Base-by-base conservation (phyloP, 2,797 vertebrate species). In the Pogonophryne albipinna region DNA sequence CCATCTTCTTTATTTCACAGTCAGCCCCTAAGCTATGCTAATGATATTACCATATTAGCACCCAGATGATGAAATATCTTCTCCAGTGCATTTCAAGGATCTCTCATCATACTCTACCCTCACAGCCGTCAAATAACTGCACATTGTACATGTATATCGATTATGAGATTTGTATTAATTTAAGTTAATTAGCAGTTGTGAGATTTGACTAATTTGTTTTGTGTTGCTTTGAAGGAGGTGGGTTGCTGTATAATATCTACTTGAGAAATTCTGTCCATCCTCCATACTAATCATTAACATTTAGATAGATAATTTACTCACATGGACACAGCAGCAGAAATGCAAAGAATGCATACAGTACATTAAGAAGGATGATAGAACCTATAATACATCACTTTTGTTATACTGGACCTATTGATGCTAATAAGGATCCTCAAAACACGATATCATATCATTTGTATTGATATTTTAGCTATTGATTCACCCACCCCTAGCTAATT, bases 71-170 rank as follows among this genome's bases (percentile, higher is more conserved):
- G 79, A 72, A 83, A 61, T 71, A 74, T 66, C 8, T 77, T 77
- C 70, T 63, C 38, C 11, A 34, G 45, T 47, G 59, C 63, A 20
- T 79, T 76, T 85, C 60, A 70, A 61, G 78, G 63, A 51, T 79
- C 70, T 71, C 59, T 86, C 72, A 50, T 79, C 61, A 65, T 58
- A 58, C 16, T 77, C 63, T 45, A 42, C 27, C 23, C 50, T 62
- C 71, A 49, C 55, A 69, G 70, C 66, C 72, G 78, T 73, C 51
- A 70, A 68, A 83, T 79, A 23, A 85, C 62, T 51, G 65, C 52
- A 74, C 19, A 76, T 84, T 74, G 71, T 49, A 41, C 31, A 62
- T 13, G 11, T 16, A 55, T 38, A 27, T 11, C 19, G 6, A 75
- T 27, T 27, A 27, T 23, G 27, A 61, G 57, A 57, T 63, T 16